Base-by-base conservation (phyloP, 2,888 invertebrate genomes). In the Strigamia maritima region DNA sequence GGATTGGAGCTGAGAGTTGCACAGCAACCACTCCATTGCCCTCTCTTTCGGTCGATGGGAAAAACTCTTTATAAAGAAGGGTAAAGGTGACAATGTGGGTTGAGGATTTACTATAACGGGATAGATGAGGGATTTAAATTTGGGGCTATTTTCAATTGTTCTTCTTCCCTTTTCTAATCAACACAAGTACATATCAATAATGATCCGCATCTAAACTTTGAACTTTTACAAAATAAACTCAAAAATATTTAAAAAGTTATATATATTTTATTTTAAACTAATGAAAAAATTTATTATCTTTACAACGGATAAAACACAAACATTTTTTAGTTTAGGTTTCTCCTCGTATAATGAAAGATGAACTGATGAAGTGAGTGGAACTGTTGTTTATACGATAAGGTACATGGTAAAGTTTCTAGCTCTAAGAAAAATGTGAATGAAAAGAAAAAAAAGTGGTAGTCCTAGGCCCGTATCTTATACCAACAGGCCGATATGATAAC, bases 11-110 rank as follows among this genome's bases (percentile, higher is more conserved):
- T 28, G 70, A 70, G 70, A 70, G 70, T 70, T 70, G 26, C 70
- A 70, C 24, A 70, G 70, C 70, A 70, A 70, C 70, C 70, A 70
- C 70, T 70, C 70, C 70, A 70, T 70, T 70, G 26, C 70, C 70
- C 70, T 70, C 70, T 70, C 26, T 70, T 28, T 70, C 28, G 26
- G 26, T 24, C 70, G 70, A 70, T 70, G 70, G 70, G 70, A 70
- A 70, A 70, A 70, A 70, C 70, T 70, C 70, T 70, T 70, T 70
- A 70, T 70, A 70, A 70, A 70, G 70, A 70, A 70, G 70, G 70
- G 70, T 70, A 70, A 70, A 70, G 70, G 70, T 70, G 70, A 70
- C 26, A 26, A 26, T 70, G 70, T 70, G 70, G 70, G 70, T 26
- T 70, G 70, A 28, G 70, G 70, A 28, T 70, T 70, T 70, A 28